phyloP scores from a whole-genome alignment of 2,888 invertebrate genomes.

The Agrochola macilenta region DNA sequence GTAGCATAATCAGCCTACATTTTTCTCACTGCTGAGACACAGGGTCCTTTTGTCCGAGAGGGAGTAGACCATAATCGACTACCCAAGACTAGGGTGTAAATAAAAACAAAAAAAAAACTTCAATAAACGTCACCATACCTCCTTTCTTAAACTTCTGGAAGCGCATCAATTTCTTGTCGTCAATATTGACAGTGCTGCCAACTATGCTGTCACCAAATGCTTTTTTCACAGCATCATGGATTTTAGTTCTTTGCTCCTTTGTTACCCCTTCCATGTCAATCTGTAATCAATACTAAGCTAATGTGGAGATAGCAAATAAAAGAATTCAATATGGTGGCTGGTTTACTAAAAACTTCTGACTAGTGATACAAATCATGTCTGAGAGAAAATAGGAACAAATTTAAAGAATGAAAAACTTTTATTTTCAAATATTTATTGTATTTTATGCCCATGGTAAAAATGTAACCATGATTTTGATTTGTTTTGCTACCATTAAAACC shows the following conservation, averaged over 20 bases:
- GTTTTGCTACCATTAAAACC: too few relatives aligned
- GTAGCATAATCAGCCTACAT: background rate
- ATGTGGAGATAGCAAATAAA: background rate
- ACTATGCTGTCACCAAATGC: slow-evolving; percentile 92
- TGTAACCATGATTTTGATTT: too few relatives aligned
- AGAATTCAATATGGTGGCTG: background rate
- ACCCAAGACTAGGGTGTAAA: background rate
- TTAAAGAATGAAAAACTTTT: background rate
- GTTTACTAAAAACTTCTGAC: background rate
- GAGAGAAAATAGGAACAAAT: background rate
- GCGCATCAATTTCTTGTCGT: slow-evolving; percentile 91
- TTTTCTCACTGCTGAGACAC: background rate
- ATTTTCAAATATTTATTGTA: background rate
- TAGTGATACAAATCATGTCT: background rate
- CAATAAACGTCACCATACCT: slow-evolving; percentile 69
- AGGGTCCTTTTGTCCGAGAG: background rate
- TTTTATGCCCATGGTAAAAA: too few relatives aligned
- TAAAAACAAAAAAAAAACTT: background rate
- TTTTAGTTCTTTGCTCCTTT: slow-evolving; percentile 93
- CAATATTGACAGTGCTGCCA: slow-evolving; percentile 92
- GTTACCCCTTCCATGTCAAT: slow-evolving; percentile 92
- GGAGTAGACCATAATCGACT: background rate
- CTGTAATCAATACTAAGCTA: slow-evolving; percentile 73
- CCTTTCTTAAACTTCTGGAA: slow-evolving; percentile 90
- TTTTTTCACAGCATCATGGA: slow-evolving; percentile 94